Conservation (phyloP, 2,888 invertebrate species). For the Athalia cordata region DNA sequence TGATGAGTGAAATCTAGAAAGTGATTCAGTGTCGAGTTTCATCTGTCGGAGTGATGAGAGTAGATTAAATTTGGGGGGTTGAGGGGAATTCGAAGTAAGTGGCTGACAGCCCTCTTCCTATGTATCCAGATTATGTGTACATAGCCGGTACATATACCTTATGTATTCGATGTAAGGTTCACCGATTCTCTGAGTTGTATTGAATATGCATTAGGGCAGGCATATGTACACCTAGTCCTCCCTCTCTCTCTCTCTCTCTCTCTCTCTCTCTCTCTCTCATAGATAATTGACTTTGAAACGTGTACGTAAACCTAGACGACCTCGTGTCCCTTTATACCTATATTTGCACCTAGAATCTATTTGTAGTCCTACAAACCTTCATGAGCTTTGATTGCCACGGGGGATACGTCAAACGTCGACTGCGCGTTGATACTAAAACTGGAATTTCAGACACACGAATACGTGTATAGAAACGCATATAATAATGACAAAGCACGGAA, state of each 20-base stretch:
- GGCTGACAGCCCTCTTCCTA: neutral
- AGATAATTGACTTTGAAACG: slow-evolving; percentile 25
- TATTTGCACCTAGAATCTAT: neutral
- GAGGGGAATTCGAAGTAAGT: neutral
- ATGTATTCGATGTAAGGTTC: neutral
- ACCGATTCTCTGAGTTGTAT: slow-evolving; percentile 3
- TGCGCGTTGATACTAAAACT: slow-evolving; percentile 6
- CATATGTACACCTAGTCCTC: neutral
- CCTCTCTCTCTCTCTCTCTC: neutral
- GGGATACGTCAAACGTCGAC: neutral
- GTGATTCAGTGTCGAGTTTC: no score
- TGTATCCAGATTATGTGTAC: neutral
- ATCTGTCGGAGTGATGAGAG: neutral
- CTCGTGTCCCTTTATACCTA: neutral
- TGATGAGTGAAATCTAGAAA: no score
- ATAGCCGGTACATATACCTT: no score
- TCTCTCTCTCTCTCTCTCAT: neutral
- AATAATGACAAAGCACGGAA: no score
- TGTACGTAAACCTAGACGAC: neutral
- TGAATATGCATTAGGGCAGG: slow-evolving; percentile 27
- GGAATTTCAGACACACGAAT: neutral
- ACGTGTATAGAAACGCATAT: no score
- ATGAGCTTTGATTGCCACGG: slow-evolving; percentile 14
- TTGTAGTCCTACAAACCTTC: neutral
- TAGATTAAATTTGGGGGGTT: neutral